Evolutionary conservation across 1,140 invertebrate genomes (phyloP).

Genomic region (Ceratosolen fusciceps): DNA sequence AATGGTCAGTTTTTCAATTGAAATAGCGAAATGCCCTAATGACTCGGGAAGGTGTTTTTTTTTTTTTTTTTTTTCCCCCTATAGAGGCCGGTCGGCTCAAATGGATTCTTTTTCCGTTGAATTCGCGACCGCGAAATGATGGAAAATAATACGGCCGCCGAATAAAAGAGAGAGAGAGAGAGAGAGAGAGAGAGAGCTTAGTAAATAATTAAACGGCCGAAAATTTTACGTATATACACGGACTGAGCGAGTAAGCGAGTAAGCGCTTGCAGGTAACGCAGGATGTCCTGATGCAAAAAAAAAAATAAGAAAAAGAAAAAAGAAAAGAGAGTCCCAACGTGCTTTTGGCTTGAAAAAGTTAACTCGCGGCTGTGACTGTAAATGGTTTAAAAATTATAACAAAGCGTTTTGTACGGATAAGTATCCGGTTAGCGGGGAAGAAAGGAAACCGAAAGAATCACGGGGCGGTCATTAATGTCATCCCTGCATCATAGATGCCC

Average conservation of each 20-base stretch:
- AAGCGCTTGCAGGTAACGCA: slow-evolving; percentile 49
- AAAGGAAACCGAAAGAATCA: slow-evolving; percentile 36
- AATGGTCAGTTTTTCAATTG: background rate
- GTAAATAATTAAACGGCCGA: slow-evolving; percentile 60
- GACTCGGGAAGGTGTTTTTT: background rate
- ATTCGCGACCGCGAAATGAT: slow-evolving; percentile 4
- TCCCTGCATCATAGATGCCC: background rate
- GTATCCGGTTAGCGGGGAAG: background rate
- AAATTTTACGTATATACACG: slow-evolving; percentile 32
- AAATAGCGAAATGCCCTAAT: background rate
- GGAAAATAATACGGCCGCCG: background rate
- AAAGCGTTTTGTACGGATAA: slow-evolving; percentile 24
- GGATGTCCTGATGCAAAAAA: slow-evolving; percentile 52
- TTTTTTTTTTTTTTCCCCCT: no score
- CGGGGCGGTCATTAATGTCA: background rate
- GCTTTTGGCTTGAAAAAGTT: slow-evolving; percentile 57
- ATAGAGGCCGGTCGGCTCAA: background rate
- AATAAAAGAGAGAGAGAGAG: slow-evolving; percentile 36
- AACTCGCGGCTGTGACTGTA: slow-evolving; percentile 57
- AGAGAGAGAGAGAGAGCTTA: slow-evolving; percentile 47
- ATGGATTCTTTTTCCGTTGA: background rate
- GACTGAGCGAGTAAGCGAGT: slow-evolving; percentile 17
- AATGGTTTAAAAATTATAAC: slow-evolving; percentile 65
- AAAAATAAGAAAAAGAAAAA: no score
- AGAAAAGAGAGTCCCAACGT: slow-evolving; percentile 59